Conservation (phyloP, 2,797 vertebrate genomes). For the Bradypodion pumilum region DNA sequence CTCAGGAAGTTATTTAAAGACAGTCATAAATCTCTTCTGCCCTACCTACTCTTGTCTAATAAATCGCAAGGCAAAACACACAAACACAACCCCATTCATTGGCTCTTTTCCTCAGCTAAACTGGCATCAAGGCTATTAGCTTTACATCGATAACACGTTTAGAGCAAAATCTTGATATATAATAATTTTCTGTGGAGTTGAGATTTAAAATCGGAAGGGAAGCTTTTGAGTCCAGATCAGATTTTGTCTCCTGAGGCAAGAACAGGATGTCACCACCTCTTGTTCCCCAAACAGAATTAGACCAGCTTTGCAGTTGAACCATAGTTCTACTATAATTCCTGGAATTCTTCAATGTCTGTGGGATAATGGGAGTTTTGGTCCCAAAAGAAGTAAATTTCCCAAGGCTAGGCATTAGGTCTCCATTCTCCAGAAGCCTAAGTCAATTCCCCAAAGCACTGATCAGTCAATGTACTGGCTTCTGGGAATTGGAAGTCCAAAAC, state of each 20-base stretch:
- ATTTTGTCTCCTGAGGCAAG: neutral
- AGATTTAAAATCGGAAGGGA: neutral
- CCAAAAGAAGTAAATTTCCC: neutral
- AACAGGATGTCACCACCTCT: neutral
- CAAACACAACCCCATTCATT: neutral
- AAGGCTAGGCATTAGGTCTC: neutral
- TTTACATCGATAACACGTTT: neutral
- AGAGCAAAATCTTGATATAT: neutral
- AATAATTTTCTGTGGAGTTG: neutral
- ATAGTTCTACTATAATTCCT: neutral
- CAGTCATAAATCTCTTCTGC: neutral
- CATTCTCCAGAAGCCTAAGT: neutral
- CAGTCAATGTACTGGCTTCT: too few species aligned
- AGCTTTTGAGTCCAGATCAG: neutral
- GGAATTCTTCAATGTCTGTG: neutral
- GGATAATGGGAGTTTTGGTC: neutral
- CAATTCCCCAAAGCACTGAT: too few species aligned
- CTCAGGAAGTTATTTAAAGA: neutral
- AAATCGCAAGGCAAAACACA: neutral
- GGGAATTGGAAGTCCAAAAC: too few species aligned
- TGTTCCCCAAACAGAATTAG: neutral
- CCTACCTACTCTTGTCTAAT: neutral
- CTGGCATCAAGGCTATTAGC: neutral
- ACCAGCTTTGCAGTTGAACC: neutral
- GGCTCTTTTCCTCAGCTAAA: too few species aligned